Conservation (phyloP, 2,113 vertebrate species). For the Notechis scutatus region DNA sequence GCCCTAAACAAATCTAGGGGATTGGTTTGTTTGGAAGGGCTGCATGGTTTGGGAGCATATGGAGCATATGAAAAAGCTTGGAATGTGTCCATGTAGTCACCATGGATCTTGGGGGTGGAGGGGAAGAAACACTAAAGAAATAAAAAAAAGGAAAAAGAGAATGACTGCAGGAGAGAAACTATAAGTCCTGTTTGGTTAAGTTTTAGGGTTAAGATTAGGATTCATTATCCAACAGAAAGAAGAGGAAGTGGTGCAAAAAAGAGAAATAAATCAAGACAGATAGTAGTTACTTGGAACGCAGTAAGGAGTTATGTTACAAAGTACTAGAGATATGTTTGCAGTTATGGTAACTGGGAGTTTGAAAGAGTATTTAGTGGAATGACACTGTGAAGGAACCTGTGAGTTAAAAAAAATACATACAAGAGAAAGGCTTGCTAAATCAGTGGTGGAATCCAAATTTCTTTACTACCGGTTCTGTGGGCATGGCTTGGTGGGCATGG, state of each 20-base stretch:
- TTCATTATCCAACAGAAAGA: not conserved
- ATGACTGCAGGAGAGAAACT: no score
- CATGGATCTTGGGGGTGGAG: no score
- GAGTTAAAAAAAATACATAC: not conserved
- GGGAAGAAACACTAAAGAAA: no score
- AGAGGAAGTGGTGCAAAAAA: not conserved
- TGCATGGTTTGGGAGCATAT: not conserved
- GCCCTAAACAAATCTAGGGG: not conserved
- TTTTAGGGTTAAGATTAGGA: not conserved
- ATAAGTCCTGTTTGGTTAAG: no score
- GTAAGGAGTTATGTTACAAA: not conserved
- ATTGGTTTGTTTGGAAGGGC: not conserved
- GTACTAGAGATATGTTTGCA: not conserved
- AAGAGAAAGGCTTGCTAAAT: not conserved
- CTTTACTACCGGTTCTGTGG: no score
- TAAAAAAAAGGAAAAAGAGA: no score
- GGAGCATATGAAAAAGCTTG: not conserved
- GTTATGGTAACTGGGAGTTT: not conserved
- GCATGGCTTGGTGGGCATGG: no score
- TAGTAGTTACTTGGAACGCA: not conserved
- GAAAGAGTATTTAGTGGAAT: not conserved
- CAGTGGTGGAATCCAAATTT: no score
- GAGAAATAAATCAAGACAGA: not conserved
- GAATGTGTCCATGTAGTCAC: no score
- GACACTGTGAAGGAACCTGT: not conserved